Base-by-base conservation (phyloP, 1,140 invertebrate species). In the Charaxes varanes region DNA sequence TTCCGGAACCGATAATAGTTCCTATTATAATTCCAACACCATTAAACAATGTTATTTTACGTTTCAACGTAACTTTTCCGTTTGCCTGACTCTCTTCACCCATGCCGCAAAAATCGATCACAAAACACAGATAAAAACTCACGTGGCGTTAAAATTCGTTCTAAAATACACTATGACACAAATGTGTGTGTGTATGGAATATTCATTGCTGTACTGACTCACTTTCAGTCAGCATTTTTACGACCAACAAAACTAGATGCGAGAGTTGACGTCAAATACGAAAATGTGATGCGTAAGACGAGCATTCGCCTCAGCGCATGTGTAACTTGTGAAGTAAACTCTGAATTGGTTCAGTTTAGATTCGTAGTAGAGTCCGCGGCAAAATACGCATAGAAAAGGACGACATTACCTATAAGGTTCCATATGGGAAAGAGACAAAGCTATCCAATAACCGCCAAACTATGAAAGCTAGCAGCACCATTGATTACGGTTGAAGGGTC, bases 11-110 rank as follows among this genome's bases (percentile, higher is more conserved):
- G 43, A 94, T 92, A 56, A 94, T 94, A 11, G 91, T 92, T 4
- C 93, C 93, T 21, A 94, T 90, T 51, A 95, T 94, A 31, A 95
- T 89, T n/a, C 90, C 91, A n/a, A 94, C 91, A 26, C 94, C 94
- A 82, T 95, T 94, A 53, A 92, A 84, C 5, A 96, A 83, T 3
- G 92, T 94, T 49, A 96, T 92, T 83, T 92, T 94, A 27, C 92
- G 85, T 84, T 95, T 93, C 38, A 95, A 71, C 51, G 89, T 88
- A 41, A 91, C 88, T 70, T 88, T 87, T 31, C 68, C 77, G 44
- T 78, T 77, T 45, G 56, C 53, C 50, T 71, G 62, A 56, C 62
- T 71, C 64, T 76, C 68, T 63, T 83, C 79, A 62, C 76, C 79
- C 79, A 83, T 83, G 58, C 66, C 77, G 72, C 55, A 72, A 79